phyloP scores from a whole-genome alignment of 1,140 invertebrate species.

The Belonocnema kinseyi region DNA sequence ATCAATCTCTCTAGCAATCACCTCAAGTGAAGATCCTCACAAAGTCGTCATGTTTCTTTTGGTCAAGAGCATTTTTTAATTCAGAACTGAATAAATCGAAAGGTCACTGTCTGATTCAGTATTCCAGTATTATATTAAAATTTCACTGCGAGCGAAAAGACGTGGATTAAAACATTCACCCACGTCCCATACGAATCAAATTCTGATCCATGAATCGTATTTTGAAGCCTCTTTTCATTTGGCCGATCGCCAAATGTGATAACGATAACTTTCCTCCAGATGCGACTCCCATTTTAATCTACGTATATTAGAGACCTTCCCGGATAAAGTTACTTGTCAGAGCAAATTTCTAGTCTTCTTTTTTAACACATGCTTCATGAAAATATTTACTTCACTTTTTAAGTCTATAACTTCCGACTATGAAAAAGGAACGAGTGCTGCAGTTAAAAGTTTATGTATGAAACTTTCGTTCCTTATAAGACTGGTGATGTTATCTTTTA shows the following conservation, averaged over 20 bases:
- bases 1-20: too few species aligned
- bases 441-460: neutral
- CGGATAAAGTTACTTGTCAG: neutral
- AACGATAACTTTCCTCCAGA: constrained; percentile 1
- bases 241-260: neutral
- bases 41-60: too few species aligned
- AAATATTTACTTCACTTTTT: constrained; percentile 3
- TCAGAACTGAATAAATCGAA: neutral
- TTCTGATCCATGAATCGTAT: neutral
- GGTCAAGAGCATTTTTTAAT: constrained; percentile 21
- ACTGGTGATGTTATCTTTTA: too few species aligned
- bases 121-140: neutral
- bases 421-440: neutral
- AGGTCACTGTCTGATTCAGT: neutral
- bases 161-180: neutral
- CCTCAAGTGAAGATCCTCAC: too few species aligned
- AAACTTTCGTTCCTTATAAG: too few species aligned
- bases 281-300: neutral
- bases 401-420: neutral
- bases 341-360: neutral
- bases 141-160: neutral
- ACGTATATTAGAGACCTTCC: neutral
- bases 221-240: neutral
- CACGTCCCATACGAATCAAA: neutral
- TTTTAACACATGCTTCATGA: neutral